phyloP scores from a whole-genome alignment of 2,888 invertebrate genomes.

The Leistus spinibarbis region DNA sequence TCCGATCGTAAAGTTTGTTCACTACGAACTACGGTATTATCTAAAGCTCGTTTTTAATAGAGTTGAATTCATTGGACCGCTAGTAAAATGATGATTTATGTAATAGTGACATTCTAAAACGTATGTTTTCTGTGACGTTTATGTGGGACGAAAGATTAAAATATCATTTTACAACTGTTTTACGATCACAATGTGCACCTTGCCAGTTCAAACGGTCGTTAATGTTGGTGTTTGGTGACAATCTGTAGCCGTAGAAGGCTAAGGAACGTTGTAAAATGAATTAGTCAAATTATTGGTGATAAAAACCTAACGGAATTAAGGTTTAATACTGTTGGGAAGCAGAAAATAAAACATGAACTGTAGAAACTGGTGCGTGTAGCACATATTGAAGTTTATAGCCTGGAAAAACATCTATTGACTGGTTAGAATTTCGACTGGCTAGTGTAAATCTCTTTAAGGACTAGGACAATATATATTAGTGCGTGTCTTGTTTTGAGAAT shows the following conservation, averaged over 20 bases:
- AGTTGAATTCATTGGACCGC: background rate
- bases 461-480: too few relatives aligned
- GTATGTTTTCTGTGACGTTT: conserved; percentile 11
- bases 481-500: background rate
- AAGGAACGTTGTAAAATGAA: background rate
- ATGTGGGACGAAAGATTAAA: conserved; percentile 13
- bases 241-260: background rate
- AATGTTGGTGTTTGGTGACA: conserved; percentile 9
- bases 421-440: too few relatives aligned
- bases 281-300: background rate
- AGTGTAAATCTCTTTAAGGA: too few relatives aligned
- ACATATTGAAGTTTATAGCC: too few relatives aligned
- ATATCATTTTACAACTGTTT: conserved; percentile 15
- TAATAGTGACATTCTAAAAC: conserved; percentile 14
- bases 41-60: background rate
- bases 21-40: background rate
- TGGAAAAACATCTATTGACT: too few relatives aligned
- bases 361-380: too few relatives aligned
- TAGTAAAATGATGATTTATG: conserved; percentile 18
- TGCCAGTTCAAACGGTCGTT: background rate
- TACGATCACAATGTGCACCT: conserved; percentile 6
- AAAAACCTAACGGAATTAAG: background rate
- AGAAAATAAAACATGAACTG: too few relatives aligned
- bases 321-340: too few relatives aligned
- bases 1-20: background rate